Evolutionary conservation across 2,888 invertebrate genomes (phyloP).

Genomic region (Polymixis flavicincta): DNA sequence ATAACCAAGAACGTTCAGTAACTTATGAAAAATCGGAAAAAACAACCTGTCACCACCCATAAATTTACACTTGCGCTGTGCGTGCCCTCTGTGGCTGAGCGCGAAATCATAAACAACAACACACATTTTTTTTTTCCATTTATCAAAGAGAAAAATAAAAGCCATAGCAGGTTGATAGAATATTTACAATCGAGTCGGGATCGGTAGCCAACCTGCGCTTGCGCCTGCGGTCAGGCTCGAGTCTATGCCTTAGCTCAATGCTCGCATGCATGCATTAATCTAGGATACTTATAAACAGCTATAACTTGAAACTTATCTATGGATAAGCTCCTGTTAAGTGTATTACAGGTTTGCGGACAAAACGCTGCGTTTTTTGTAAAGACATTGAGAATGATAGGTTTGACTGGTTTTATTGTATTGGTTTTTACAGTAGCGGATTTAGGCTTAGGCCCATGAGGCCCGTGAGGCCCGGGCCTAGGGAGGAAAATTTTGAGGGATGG

Average conservation of each 20-base stretch:
- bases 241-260: conserved; percentile 51
- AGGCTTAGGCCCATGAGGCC: no score
- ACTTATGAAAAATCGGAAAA: background rate
- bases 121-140: conserved; percentile 9
- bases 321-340: conserved; percentile 48
- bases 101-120: conserved; percentile 34
- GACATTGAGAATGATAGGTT: background rate
- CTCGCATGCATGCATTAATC: conserved; percentile 71
- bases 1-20: background rate
- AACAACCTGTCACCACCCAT: conserved; percentile 6
- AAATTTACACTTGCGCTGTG: conserved; percentile 22
- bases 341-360: conserved; percentile 22
- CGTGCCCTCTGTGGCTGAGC: conserved; percentile 8
- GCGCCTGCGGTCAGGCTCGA: conserved; percentile 27
- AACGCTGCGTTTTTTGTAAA: conserved; percentile 33
- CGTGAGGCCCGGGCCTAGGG: no score
- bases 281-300: conserved; percentile 70
- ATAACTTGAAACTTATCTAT: conserved; percentile 63
- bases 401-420: background rate
- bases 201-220: conserved; percentile 48
- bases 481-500: no score
- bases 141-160: conserved; percentile 39
- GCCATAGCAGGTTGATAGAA: conserved; percentile 41
- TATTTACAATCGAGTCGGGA: conserved; percentile 44
- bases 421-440: no score